phyloP scores from a whole-genome alignment of 2,888 invertebrate species.

The Meteorus cinctellus region DNA sequence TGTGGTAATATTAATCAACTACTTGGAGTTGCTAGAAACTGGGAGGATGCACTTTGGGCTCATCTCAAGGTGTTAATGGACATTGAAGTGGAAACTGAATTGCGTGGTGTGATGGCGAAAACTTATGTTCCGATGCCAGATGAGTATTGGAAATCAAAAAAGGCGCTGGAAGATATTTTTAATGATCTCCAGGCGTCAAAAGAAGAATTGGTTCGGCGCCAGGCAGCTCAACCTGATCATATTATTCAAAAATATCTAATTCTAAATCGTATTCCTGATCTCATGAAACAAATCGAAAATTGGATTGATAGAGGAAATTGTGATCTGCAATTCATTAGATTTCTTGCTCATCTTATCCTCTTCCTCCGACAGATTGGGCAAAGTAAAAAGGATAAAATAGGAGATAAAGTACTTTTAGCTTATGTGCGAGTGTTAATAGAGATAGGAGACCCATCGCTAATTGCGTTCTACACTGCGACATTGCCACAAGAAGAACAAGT shows the following conservation, averaged over 20 bases:
- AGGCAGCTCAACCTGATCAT: constrained; percentile 81
- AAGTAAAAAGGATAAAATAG: constrained; percentile 80
- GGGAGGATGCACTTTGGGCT: constrained; percentile 95
- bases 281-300: constrained; percentile 82
- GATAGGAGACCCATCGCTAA: constrained; percentile 83
- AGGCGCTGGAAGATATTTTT: constrained; percentile 82
- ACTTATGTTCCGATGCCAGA: constrained; percentile 78
- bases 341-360: constrained; percentile 89
- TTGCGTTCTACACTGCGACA: constrained; percentile 90
- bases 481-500: constrained; percentile 80
- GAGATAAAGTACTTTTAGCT: constrained; percentile 84
- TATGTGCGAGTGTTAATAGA: constrained; percentile 84
- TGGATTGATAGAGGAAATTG: constrained; percentile 78
- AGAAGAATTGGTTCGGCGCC: constrained; percentile 75
- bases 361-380: constrained; percentile 88
- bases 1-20: constrained; percentile 88
- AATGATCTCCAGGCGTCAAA: constrained; percentile 79
- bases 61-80: constrained; percentile 88
- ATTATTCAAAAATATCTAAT: constrained; percentile 90
- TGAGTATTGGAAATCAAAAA: constrained; percentile 82
- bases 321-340: constrained; percentile 81
- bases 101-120: constrained; percentile 77
- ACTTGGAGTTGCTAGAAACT: constrained; percentile 84
- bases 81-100: constrained; percentile 86
- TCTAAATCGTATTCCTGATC: constrained; percentile 83